Conservation (phyloP, 2,797 vertebrate genomes). For the Tarsius wallacei region DNA sequence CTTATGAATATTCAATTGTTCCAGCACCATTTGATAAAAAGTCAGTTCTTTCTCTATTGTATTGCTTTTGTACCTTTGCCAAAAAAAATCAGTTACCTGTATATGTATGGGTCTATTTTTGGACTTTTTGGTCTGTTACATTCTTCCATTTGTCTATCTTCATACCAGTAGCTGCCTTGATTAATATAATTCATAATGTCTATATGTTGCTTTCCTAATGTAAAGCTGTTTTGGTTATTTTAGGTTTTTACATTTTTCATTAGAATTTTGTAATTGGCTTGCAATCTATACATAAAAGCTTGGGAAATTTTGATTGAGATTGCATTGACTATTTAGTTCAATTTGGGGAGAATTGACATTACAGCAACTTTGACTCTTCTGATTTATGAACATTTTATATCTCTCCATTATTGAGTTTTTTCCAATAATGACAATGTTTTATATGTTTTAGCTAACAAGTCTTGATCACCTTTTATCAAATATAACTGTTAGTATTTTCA, state of each 20-base stretch:
- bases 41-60: background rate
- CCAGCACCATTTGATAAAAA: background rate
- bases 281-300: background rate
- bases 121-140: background rate
- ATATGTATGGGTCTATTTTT: background rate
- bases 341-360: background rate
- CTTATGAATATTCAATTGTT: constrained; percentile 19
- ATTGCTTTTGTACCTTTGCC: background rate
- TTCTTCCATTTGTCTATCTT: background rate
- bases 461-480: constrained; percentile 9
- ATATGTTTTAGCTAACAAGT: background rate
- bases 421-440: background rate
- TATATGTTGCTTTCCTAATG: background rate
- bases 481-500: background rate
- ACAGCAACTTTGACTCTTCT: background rate
- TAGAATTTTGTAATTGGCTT: constrained; percentile 21
- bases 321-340: background rate
- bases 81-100: background rate
- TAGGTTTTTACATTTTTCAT: background rate
- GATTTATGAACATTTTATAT: background rate
- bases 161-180: background rate
- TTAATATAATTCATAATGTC: constrained; percentile 19
- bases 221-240: background rate
- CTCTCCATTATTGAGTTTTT: background rate
- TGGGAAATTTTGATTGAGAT: background rate